Percentiles rank a stretch among this genome's conserved stretches.
phyloP scores from a whole-genome alignment of 2,797 vertebrate genomes.

The Cacajao melanocephalus region DNA sequence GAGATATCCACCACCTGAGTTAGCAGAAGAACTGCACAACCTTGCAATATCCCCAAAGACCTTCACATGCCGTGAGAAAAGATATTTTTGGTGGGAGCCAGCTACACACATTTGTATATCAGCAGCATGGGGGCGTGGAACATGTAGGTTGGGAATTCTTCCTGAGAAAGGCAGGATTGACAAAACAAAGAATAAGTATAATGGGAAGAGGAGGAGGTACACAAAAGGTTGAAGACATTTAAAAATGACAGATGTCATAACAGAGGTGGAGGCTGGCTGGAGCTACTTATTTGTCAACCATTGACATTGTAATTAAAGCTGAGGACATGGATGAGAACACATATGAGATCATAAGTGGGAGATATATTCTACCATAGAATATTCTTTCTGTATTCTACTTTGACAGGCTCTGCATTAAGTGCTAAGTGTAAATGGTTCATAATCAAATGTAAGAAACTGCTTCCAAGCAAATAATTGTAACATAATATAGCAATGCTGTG shows the following conservation, averaged over 20 bases:
- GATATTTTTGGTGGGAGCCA: not conserved
- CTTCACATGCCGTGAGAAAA: not conserved
- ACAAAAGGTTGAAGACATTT: not conserved
- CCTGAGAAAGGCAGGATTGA: not conserved
- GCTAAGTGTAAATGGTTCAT: not conserved
- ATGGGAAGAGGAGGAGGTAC: not conserved
- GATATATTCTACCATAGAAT: not conserved
- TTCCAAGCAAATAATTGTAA: not conserved
- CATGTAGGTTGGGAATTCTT: not conserved
- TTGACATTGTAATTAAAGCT: not conserved
- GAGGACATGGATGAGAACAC: not conserved
- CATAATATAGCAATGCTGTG: not conserved
- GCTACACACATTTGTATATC: not conserved
- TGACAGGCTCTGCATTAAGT: not conserved
- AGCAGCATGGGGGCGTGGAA: rapidly evolving
- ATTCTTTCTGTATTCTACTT: not conserved
- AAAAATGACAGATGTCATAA: not conserved
- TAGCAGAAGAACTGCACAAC: not conserved
- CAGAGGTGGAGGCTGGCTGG: not conserved
- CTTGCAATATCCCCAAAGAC: not conserved
- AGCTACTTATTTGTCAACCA: not conserved
- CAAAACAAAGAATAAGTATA: not conserved
- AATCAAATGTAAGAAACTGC: not conserved
- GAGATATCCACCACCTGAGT: not conserved
- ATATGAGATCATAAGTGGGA: not conserved